phyloP scores from a whole-genome alignment of 2,113 vertebrate genomes.

The Hemiscyllium ocellatum region DNA sequence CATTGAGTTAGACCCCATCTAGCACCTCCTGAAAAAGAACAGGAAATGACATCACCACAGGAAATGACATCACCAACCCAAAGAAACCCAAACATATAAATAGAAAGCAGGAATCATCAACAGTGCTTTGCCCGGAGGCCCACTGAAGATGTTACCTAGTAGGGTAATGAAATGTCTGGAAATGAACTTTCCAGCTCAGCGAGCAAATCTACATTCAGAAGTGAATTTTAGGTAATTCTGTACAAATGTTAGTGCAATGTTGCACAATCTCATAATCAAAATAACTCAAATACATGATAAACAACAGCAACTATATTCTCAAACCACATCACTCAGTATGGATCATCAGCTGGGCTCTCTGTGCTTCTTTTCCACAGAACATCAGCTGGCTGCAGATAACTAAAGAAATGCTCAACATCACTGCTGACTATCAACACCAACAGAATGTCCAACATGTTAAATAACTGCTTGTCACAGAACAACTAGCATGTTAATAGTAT shows the following conservation, averaged over 20 bases:
- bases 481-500: not conserved
- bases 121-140: no score
- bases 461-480: not conserved
- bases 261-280: not conserved
- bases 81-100: no score
- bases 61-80: no score
- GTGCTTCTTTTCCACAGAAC: not conserved
- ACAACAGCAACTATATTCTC: not conserved
- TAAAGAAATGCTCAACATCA: not conserved
- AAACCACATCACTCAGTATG: not conserved
- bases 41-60: no score
- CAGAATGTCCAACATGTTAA: not conserved
- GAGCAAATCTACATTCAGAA: no score
- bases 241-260: not conserved
- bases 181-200: no score
- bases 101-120: no score
- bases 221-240: not conserved
- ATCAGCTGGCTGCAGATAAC: not conserved
- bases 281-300: not conserved
- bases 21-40: no score
- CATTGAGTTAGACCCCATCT: no score
- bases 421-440: not conserved
- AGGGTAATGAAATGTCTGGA: no score
- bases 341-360: not conserved
- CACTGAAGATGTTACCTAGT: no score